phyloP scores from a whole-genome alignment of 2,113 vertebrate species.

The Zosterops japonicus region DNA sequence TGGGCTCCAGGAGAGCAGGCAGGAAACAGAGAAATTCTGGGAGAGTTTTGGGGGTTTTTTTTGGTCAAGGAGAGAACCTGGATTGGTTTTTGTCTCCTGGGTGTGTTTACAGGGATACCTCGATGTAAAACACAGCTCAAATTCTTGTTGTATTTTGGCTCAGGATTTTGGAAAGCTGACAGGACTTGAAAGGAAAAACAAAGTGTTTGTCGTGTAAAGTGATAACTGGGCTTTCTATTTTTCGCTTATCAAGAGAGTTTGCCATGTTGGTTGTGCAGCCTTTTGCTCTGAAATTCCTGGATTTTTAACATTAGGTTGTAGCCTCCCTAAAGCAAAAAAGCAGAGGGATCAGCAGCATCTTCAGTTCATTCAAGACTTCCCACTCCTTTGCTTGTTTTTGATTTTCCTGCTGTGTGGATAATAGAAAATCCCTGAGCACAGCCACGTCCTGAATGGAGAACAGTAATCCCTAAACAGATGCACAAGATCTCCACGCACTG shows the following conservation, averaged over 20 bases:
- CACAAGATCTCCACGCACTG: neutral
- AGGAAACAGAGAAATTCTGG: neutral
- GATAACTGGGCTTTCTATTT: neutral
- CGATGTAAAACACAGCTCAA: slow-evolving; percentile 10
- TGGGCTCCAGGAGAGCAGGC: neutral
- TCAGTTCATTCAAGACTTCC: neutral
- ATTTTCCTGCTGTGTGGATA: neutral
- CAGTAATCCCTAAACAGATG: neutral
- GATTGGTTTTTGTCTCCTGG: neutral
- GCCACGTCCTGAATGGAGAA: neutral
- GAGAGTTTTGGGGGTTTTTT: neutral
- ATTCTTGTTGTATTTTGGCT: slow-evolving; percentile 24
- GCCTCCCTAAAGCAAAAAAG: neutral
- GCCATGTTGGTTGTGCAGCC: neutral
- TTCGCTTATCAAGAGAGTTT: neutral
- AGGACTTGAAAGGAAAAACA: slow-evolving; percentile 43
- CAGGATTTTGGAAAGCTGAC: slow-evolving; percentile 40
- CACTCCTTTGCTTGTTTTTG: neutral
- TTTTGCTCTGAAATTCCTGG: neutral
- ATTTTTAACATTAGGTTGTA: neutral
- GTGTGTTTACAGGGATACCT: neutral
- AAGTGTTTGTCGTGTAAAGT: slow-evolving; percentile 32
- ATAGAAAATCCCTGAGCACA: neutral
- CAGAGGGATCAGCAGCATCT: neutral
- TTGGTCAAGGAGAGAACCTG: neutral